Conservation (phyloP, 2,113 vertebrate species). For the Thalassoma bifasciatum region DNA sequence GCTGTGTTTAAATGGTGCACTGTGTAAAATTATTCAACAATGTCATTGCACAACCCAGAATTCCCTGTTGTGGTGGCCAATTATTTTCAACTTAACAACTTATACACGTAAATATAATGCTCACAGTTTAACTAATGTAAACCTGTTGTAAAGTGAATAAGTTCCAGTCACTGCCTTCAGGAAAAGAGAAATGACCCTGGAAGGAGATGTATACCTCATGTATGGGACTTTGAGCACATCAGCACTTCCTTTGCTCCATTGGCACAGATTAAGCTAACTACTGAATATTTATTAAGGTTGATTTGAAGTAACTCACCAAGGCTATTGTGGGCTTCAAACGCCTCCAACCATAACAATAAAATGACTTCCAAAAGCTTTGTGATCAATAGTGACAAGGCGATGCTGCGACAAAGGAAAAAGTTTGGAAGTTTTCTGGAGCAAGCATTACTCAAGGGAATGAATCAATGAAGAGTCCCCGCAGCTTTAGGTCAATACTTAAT, state of each 20-base stretch:
- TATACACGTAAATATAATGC: conserved; percentile 15
- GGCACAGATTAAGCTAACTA: conserved; percentile 63
- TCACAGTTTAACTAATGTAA: conserved; percentile 28
- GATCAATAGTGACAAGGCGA: conserved; percentile 60
- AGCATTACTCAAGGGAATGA: conserved; percentile 28
- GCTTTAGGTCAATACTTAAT: conserved; percentile 65
- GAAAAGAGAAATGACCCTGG: conserved; percentile 2
- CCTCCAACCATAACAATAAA: conserved; percentile 48
- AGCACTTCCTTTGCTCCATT: conserved; percentile 62
- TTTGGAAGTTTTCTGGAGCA: conserved; percentile 44
- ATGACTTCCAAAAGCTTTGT: conserved; percentile 53
- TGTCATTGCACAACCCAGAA: neutral
- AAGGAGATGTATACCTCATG: conserved; percentile 4
- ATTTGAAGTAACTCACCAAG: conserved; percentile 68
- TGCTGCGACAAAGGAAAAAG: conserved; percentile 49
- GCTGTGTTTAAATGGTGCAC: no score
- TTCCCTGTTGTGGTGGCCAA: neutral
- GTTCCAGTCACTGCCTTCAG: conserved; percentile 27
- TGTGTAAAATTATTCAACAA: neutral
- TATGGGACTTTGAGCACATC: conserved; percentile 29
- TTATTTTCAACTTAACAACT: neutral
- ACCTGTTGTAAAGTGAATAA: conserved; percentile 20
- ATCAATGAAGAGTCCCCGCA: conserved; percentile 59
- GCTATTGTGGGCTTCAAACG: conserved; percentile 51
- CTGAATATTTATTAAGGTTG: conserved; percentile 73